phyloP scores from a whole-genome alignment of 1,140 invertebrate genomes.

The Dolichoris vasculosae region DNA sequence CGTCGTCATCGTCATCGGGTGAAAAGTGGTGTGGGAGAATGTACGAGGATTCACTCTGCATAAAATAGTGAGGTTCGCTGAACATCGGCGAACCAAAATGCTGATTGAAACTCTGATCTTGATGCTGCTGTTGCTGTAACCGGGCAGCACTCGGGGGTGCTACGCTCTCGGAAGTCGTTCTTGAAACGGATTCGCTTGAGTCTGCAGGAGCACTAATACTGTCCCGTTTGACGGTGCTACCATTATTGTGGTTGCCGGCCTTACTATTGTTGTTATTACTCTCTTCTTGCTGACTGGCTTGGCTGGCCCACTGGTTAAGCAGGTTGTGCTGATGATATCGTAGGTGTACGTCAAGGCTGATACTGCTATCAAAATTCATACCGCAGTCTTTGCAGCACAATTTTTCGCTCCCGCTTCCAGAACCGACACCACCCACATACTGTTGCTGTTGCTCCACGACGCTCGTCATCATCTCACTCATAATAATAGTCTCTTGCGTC shows the following conservation, averaged over 20 bases:
- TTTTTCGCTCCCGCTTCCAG: conserved; percentile 64
- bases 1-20: conserved; percentile 55
- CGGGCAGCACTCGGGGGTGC: conserved; percentile 14
- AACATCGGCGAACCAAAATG: conserved; percentile 62
- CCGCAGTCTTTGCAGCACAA: conserved; percentile 84
- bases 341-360: conserved; percentile 85
- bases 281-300: conserved; percentile 75
- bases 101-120: conserved; percentile 70
- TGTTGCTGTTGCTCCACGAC: conserved; percentile 61
- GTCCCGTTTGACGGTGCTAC: conserved; percentile 64
- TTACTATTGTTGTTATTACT: conserved; percentile 82
- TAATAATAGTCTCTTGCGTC: conserved; percentile 53
- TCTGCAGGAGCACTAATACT: conserved; percentile 77
- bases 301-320: conserved; percentile 83
- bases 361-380: conserved; percentile 82
- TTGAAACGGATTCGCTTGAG: conserved; percentile 75
- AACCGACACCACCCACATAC: conserved; percentile 64
- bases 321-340: conserved; percentile 86
- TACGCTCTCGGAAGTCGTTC: conserved; percentile 60
- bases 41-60: conserved; percentile 61
- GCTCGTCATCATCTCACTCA: conserved; percentile 71
- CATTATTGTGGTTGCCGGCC: conserved; percentile 69
- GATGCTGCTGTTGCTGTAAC: conserved; percentile 65
- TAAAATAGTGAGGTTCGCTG: conserved; percentile 61
- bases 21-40: conserved; percentile 62